Evolutionary conservation across 2,888 invertebrate genomes (phyloP).

Genomic region (Melikaiella ostensackeni): DNA sequence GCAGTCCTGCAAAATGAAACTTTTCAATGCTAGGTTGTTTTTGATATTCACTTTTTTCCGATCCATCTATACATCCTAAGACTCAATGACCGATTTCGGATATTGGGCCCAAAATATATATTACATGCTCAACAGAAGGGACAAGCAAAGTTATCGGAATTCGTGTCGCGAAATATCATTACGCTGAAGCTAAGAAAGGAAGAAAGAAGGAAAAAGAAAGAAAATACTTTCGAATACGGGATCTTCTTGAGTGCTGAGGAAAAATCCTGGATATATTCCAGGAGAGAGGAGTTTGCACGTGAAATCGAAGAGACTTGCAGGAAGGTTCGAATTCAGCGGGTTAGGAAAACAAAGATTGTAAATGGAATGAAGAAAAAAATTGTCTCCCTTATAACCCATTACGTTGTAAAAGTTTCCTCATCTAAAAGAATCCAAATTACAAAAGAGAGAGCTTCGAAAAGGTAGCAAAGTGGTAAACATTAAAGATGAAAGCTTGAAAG

Average conservation of each 20-base stretch:
- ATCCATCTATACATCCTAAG: no score
- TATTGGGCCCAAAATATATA: background rate
- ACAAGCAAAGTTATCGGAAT: conserved; percentile 41
- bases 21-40: no score
- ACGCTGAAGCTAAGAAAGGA: background rate
- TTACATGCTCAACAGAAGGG: conserved; percentile 20
- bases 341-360: background rate
- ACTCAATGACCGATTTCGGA: no score
- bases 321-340: background rate
- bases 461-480: background rate
- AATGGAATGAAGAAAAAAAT: background rate
- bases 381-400: no score
- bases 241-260: conserved; percentile 39
- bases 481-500: background rate
- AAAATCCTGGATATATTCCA: conserved; percentile 48
- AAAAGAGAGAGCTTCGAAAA: no score
- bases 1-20: no score
- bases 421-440: no score
- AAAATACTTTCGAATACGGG: conserved; percentile 40
- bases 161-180: conserved; percentile 51
- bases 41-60: no score
- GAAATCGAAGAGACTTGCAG: background rate
- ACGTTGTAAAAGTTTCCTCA: no score
- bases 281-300: conserved; percentile 6
- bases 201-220: conserved; percentile 5